Conservation (phyloP, 2,888 invertebrate genomes). For the Eristalis pertinax region DNA sequence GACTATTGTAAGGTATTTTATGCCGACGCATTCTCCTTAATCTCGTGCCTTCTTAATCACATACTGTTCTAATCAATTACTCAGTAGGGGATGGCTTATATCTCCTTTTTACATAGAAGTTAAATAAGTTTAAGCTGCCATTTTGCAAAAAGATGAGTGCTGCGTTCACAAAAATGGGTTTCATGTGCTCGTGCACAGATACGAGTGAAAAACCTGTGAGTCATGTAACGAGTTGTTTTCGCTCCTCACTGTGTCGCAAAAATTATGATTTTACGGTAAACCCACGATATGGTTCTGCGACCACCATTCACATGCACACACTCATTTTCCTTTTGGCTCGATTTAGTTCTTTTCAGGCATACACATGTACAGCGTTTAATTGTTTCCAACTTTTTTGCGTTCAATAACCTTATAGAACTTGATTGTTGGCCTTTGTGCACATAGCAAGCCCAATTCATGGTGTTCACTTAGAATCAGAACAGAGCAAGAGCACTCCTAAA, state of each 20-base stretch:
- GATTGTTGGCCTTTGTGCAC: constrained; percentile 43
- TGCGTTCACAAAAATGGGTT: too few relatives aligned
- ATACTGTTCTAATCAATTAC: too few relatives aligned
- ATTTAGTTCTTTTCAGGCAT: constrained; percentile 15
- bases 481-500: constrained; percentile 63
- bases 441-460: constrained; percentile 44
- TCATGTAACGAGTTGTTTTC: background rate
- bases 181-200: too few relatives aligned
- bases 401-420: constrained; percentile 54
- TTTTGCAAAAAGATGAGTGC: too few relatives aligned
- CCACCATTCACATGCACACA: constrained; percentile 5
- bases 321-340: constrained; percentile 23
- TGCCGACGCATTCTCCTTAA: too few relatives aligned
- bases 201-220: too few relatives aligned
- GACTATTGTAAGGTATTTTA: too few relatives aligned
- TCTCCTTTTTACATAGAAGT: too few relatives aligned
- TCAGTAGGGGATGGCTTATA: too few relatives aligned
- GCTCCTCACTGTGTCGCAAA: constrained; percentile 27
- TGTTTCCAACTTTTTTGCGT: constrained; percentile 37
- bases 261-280: constrained; percentile 47
- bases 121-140: too few relatives aligned
- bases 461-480: constrained; percentile 38
- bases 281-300: background rate
- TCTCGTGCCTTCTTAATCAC: too few relatives aligned
- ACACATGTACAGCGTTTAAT: background rate